Evolutionary conservation across 2,888 invertebrate genomes (phyloP).

Genomic region (Melieria omissa): DNA sequence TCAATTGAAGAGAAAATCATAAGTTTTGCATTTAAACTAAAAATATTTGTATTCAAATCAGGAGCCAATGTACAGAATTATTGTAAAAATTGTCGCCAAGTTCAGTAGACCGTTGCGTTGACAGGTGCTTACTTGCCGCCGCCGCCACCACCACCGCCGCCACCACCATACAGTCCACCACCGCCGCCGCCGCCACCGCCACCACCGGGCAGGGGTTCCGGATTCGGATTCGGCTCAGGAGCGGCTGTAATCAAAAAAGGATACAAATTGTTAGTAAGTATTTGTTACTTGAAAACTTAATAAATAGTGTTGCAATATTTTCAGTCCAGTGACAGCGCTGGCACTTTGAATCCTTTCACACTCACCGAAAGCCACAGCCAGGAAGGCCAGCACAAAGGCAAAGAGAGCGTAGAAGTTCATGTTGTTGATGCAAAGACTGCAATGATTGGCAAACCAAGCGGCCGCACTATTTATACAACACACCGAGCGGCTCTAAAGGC

Average conservation of each 20-base stretch:
- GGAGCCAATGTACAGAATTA: neutral
- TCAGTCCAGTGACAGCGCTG: neutral
- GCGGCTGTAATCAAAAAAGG: constrained; percentile 10
- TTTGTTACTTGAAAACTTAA: neutral
- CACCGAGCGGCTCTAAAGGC: neutral
- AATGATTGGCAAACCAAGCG: constrained; percentile 9
- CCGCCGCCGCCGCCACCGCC: constrained; percentile 27
- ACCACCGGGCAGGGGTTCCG: constrained; percentile 24
- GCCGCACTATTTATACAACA: constrained; percentile 18
- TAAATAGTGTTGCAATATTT: neutral
- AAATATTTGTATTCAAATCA: too few species aligned
- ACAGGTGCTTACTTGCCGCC: constrained; percentile 27
- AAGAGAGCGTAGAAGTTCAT: constrained; percentile 43
- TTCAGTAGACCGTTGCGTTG: neutral
- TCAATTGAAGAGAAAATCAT: too few species aligned
- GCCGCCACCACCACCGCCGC: constrained; percentile 28
- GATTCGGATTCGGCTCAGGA: constrained; percentile 19
- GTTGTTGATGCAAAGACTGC: constrained; percentile 18
- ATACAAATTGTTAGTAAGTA: neutral
- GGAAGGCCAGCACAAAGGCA: constrained; percentile 37
- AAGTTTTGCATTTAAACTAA: too few species aligned
- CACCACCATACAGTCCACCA: constrained; percentile 14
- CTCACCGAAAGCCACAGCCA: constrained; percentile 40
- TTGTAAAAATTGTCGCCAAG: neutral
- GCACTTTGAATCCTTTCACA: neutral